Percentiles rank a stretch among this genome's conserved stretches.
Conservation (phyloP, 1,140 invertebrate species). For the Cherax destructor region DNA sequence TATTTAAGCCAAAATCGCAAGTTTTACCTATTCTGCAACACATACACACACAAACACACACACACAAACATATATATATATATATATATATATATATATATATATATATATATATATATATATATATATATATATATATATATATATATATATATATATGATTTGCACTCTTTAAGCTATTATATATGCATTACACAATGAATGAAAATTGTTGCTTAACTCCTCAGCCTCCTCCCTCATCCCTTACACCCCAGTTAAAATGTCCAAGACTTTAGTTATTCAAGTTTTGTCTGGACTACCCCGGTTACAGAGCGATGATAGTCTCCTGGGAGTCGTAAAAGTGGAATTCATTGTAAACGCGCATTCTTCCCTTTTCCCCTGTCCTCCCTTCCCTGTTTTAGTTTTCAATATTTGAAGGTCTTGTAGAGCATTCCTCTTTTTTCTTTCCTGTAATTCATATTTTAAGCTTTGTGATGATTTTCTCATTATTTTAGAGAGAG, state of each 20-base stretch:
- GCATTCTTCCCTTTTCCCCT: neutral
- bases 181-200: too few species aligned
- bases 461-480: too few species aligned
- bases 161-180: too few species aligned
- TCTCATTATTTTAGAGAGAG: too few species aligned
- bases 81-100: conserved; percentile 16
- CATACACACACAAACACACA: neutral
- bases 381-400: neutral
- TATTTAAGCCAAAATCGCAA: too few species aligned
- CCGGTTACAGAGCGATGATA: conserved; percentile 4
- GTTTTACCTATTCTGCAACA: too few species aligned
- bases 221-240: neutral
- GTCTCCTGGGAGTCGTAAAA: conserved; percentile 19
- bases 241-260: neutral
- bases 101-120: conserved; percentile 12
- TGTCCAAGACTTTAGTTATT: conserved; percentile 5
- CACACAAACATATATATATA: neutral
- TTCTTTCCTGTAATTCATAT: too few species aligned
- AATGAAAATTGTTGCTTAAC: too few species aligned
- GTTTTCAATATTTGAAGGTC: too few species aligned
- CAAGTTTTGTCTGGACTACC: neutral
- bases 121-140: neutral
- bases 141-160: neutral
- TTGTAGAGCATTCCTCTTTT: too few species aligned
- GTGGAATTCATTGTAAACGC: conserved; percentile 15